These are phyloP conservation scores for Sebastolobus alascanus DNA, from an alignment of 2,797 vertebrate species.

Conservation along the genomic window DNA sequence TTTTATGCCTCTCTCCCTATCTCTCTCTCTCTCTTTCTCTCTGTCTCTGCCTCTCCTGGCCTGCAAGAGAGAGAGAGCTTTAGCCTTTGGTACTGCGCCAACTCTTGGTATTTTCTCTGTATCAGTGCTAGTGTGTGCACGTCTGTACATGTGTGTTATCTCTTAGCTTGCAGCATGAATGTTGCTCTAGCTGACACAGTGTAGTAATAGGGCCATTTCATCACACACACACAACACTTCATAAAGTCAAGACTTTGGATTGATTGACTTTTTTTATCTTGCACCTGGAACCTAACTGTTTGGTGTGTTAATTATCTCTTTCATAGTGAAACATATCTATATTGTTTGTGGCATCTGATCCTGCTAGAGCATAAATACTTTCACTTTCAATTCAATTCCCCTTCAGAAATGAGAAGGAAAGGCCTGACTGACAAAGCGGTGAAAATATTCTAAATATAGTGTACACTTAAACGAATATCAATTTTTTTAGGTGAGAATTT, in stretches of 20 bases:
- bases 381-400: too few relatives aligned
- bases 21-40: neutral
- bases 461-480: too few relatives aligned
- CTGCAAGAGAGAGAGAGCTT: neutral
- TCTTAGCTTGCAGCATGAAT: slow-evolving; percentile 38
- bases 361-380: too few relatives aligned
- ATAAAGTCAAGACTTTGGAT: neutral
- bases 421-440: too few relatives aligned
- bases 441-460: too few relatives aligned
- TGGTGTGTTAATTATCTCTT: slow-evolving; percentile 4
- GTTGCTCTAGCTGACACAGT: slow-evolving; percentile 17
- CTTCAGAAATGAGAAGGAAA: too few relatives aligned
- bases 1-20: too few relatives aligned
- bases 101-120: slow-evolving; percentile 5
- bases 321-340: neutral
- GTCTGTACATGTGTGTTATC: slow-evolving; percentile 23
- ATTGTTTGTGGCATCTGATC: too few relatives aligned
- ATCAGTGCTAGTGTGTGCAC: slow-evolving; percentile 1
- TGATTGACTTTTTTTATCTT: neutral
- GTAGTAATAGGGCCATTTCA: slow-evolving; percentile 44
- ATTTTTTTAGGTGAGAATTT: too few relatives aligned
- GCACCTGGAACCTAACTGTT: slow-evolving; percentile 1
- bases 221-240: slow-evolving; percentile 8
- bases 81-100: neutral
- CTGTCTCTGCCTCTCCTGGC: neutral